Conservation (phyloP, 2,113 vertebrate genomes). For the Phrynocephalus versicolor region DNA sequence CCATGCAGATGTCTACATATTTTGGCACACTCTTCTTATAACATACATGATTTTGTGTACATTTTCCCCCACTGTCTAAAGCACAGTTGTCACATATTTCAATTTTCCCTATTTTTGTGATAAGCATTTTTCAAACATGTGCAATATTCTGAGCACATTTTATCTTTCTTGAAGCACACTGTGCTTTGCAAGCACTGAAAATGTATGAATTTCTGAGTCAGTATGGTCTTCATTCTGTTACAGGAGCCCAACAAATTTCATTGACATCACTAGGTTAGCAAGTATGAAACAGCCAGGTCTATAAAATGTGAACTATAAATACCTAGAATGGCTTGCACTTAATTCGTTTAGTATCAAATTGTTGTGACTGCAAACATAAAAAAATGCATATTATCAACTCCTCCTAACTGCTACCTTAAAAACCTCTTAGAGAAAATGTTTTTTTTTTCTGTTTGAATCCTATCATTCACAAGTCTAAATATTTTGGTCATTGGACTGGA, state of each 20-base stretch:
- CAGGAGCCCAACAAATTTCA: neutral
- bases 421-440: neutral
- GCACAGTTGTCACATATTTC: neutral
- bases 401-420: neutral
- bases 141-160: neutral
- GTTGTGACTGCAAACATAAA: neutral
- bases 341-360: neutral
- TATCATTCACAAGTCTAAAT: conserved; percentile 11
- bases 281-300: neutral
- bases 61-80: neutral
- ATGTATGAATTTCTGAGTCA: neutral
- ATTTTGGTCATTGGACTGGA: conserved; percentile 10
- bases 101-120: neutral
- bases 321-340: neutral
- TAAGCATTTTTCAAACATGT: neutral
- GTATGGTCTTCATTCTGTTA: neutral
- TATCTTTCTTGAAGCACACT: neutral
- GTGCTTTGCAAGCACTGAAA: neutral
- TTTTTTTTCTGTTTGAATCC: conserved; percentile 17
- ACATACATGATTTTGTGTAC: neutral
- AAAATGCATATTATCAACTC: too few relatives aligned
- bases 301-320: neutral
- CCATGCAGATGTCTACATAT: neutral
- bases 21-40: neutral
- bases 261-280: neutral